Evolutionary conservation across 2,113 vertebrate species (phyloP).

Genomic region (Gila orcuttii): DNA sequence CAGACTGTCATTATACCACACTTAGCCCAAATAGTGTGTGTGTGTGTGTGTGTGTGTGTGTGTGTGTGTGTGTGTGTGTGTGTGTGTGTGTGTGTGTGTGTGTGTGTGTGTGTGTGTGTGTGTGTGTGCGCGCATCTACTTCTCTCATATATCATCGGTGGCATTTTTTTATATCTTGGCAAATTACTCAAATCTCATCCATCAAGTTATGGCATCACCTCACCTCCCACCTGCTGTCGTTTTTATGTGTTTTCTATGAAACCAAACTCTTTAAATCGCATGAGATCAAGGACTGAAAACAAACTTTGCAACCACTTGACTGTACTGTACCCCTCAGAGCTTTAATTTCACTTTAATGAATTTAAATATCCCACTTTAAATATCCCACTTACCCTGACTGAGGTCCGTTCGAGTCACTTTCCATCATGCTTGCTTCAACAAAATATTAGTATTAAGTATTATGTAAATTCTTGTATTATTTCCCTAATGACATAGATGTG

Average conservation of each 20-base stretch:
- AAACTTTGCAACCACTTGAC: background rate
- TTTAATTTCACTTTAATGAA: background rate
- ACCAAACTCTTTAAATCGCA: background rate
- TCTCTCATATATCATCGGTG: background rate
- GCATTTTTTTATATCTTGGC: background rate
- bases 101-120: constrained; percentile 11
- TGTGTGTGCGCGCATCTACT: background rate
- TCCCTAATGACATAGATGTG: constrained; percentile 29
- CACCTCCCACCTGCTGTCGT: background rate
- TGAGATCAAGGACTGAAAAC: background rate
- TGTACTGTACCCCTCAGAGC: background rate
- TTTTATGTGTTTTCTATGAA: background rate
- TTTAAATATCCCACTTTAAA: no score
- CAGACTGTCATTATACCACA: constrained; percentile 18
- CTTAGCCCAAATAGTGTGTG: background rate
- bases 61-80: constrained; percentile 10
- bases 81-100: constrained; percentile 12
- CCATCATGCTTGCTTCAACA: background rate
- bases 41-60: constrained; percentile 8
- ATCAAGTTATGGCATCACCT: no score
- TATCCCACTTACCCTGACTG: background rate
- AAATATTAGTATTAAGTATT: constrained; percentile 19
- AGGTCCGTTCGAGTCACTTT: background rate
- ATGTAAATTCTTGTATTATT: constrained; percentile 10
- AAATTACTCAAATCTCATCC: background rate